These are phyloP conservation scores for Helogale parvula DNA, from an alignment of 2,113 vertebrate genomes.

Conservation along the genomic window DNA sequence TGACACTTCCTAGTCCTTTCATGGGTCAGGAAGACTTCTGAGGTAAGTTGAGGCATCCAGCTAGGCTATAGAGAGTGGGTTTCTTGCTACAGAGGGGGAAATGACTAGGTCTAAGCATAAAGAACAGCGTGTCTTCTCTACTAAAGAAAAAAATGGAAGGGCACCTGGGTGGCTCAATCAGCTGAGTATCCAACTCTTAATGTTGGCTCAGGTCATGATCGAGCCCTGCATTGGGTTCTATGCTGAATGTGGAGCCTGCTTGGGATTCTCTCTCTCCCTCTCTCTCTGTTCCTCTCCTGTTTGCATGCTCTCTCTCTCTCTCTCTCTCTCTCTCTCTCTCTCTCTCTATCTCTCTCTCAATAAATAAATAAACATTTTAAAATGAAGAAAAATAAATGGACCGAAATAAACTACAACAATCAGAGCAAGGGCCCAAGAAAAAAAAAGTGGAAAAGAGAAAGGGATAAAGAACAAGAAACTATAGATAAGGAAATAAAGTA, in stretches of 20 bases:
- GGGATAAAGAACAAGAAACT: not conserved
- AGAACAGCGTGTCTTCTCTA: not conserved
- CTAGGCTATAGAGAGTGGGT: not conserved
- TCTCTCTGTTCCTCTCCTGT: no score
- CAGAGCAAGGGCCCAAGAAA: not conserved
- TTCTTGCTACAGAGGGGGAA: not conserved
- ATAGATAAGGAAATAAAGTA: not conserved
- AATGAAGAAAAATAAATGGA: no score
- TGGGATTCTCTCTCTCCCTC: no score
- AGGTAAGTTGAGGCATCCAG: accelerated
- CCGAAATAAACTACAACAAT: not conserved
- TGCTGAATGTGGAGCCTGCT: no score
- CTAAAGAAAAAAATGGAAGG: not conserved
- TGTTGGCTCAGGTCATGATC: no score
- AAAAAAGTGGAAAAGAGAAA: not conserved
- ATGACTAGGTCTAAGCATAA: not conserved
- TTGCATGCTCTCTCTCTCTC: no score
- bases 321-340: no score
- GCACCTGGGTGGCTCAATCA: no score
- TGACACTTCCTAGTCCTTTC: not conserved
- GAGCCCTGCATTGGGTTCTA: no score
- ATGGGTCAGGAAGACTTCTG: not conserved
- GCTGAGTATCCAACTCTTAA: no score
- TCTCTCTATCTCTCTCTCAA: no score
- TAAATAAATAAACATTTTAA: no score